A percentile compares a stretch with the other conserved stretches of the same genome.
Evolutionary conservation across 2,797 vertebrate genomes (phyloP).

Genomic region (Peromyscus melanophrys): DNA sequence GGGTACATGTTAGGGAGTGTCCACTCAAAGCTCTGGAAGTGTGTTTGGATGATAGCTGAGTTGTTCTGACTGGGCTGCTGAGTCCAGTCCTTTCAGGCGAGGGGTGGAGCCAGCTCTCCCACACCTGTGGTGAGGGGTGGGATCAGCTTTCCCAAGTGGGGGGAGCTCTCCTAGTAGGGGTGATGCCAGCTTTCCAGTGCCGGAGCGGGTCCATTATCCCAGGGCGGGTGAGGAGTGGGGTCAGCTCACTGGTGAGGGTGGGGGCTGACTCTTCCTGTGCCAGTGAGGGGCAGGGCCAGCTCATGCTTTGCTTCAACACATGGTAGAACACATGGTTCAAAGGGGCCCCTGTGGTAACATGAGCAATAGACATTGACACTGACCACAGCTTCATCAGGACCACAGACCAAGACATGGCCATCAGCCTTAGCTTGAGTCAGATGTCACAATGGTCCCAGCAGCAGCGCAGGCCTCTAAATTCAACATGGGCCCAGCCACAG

Average conservation of each 20-base stretch:
- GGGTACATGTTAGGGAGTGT: background rate
- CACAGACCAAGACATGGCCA: background rate
- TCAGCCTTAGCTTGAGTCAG: background rate
- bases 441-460: background rate
- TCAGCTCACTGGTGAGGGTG: background rate
- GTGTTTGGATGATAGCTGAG: background rate
- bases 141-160: background rate
- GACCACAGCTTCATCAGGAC: background rate
- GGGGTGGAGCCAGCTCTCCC: no score
- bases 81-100: background rate
- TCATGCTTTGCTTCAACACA: no score
- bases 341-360: background rate
- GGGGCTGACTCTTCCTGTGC: background rate
- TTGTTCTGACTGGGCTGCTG: background rate
- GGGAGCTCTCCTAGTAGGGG: no score
- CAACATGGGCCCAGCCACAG: background rate
- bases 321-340: background rate
- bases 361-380: background rate
- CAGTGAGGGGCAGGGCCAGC: background rate
- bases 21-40: background rate
- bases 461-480: no score
- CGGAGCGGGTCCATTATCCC: no score
- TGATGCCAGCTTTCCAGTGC: no score
- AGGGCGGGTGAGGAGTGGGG: background rate
- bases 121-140: background rate